Evolutionary conservation across 2,113 vertebrate species (phyloP).

Genomic region (Gambusia holbrooki): DNA sequence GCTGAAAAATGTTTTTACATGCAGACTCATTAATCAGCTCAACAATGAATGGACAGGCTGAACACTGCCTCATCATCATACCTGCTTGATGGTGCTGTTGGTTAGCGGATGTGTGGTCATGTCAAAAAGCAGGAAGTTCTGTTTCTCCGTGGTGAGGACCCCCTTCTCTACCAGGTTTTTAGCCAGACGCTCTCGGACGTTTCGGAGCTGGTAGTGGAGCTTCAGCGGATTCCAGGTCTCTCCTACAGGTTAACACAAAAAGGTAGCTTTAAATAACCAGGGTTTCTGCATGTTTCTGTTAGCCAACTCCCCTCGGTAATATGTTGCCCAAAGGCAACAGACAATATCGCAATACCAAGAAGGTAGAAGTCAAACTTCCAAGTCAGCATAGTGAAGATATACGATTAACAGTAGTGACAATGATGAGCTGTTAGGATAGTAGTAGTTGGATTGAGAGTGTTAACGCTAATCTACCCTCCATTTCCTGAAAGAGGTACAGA

Average conservation of each 20-base stretch:
- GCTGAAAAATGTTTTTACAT: no score
- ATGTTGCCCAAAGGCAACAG: background rate
- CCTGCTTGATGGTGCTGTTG: slow-evolving; percentile 92
- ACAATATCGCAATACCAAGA: background rate
- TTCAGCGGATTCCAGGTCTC: slow-evolving; percentile 98
- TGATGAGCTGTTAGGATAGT: background rate
- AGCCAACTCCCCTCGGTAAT: background rate
- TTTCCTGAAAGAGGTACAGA: background rate
- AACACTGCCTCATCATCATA: slow-evolving; percentile 11
- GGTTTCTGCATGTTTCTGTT: background rate
- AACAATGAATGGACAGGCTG: background rate
- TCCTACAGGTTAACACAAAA: slow-evolving; percentile 73
- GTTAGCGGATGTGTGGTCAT: slow-evolving; percentile 98
- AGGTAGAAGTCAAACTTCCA: background rate
- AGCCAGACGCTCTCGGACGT: slow-evolving; percentile 92
- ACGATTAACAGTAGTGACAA: background rate
- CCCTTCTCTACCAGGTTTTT: slow-evolving; percentile 99
- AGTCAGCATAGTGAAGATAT: background rate
- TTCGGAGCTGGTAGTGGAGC: slow-evolving; percentile 95
- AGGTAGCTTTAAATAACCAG: background rate
- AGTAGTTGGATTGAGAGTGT: background rate
- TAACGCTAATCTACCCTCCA: background rate
- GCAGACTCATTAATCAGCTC: background rate
- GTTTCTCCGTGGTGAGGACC: slow-evolving; percentile 96
- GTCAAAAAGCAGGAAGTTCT: slow-evolving; percentile 98